These are phyloP conservation scores for Dolichopus griseipennis DNA, from an alignment of 2,888 invertebrate genomes.

Conservation along the genomic window DNA sequence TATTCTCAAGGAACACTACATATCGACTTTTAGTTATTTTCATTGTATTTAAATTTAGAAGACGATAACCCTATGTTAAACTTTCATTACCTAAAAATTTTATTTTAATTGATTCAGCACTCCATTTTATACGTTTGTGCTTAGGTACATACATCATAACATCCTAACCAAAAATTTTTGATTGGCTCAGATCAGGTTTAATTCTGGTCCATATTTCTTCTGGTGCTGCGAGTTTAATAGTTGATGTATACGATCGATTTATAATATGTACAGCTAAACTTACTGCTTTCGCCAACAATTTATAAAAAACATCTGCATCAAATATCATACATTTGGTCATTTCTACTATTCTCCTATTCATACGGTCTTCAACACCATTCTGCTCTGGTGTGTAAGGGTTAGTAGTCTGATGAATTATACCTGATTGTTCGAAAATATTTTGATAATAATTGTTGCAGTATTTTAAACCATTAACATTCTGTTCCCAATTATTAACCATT, in stretches of 20 bases:
- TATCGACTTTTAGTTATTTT: slow-evolving; percentile 18
- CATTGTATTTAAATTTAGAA: slow-evolving; percentile 18
- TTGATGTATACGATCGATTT: slow-evolving; percentile 25
- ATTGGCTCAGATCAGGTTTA: slow-evolving; percentile 19
- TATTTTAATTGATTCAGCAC: slow-evolving; percentile 17
- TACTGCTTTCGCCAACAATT: slow-evolving; percentile 38
- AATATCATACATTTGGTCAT: slow-evolving; percentile 27
- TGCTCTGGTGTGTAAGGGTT: slow-evolving; percentile 34
- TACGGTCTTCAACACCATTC: slow-evolving; percentile 34
- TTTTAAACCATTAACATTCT: slow-evolving; percentile 30
- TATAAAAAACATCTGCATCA: slow-evolving; percentile 23
- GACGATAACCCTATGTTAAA: slow-evolving; percentile 18
- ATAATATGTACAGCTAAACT: slow-evolving; percentile 34
- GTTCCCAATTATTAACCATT: too few relatives aligned
- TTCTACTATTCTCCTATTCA: slow-evolving; percentile 34
- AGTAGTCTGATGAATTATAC: slow-evolving; percentile 26
- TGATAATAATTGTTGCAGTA: slow-evolving; percentile 25
- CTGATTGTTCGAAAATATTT: slow-evolving; percentile 24
- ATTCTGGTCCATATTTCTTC: too few relatives aligned
- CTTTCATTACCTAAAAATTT: slow-evolving; percentile 19
- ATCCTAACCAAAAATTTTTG: slow-evolving; percentile 15
- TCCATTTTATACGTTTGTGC: slow-evolving; percentile 18
- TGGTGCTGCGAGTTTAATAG: slow-evolving; percentile 24
- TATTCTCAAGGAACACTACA: slow-evolving; percentile 15
- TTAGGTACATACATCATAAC: slow-evolving; percentile 16